Base-by-base conservation (phyloP, 2,888 invertebrate species). In the Dugesia japonica region DNA sequence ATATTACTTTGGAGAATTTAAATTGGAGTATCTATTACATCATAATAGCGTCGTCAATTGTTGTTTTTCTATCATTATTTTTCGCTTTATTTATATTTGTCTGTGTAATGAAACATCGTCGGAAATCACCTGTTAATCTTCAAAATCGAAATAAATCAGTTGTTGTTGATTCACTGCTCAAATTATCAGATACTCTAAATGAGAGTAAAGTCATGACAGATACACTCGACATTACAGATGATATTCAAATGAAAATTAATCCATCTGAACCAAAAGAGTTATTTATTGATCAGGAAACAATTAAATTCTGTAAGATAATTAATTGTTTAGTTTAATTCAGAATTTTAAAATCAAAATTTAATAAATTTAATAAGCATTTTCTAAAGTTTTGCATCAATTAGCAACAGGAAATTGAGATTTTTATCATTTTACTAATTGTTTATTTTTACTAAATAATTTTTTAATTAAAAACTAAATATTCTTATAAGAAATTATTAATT, bases 271-370 rank as follows among this genome's bases (percentile, higher is more conserved):
- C 56, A n/a, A 56, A 56, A n/a, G 23, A n/a, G 17, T 56, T 56
- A 56, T 56, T 56, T n/a, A 56, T 56, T 56, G 56, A 56, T 56
- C 56, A 56, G n/a, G 56, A 56, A 56, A 56, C 56, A 20, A 56
- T 56, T 56, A 56, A 56, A 56, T 56, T 56, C n/a, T 56, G 56
- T 56, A 56, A 56, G 56, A 4, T 56, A 31, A 31, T 31, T 31
- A 31, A 31, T 31, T 31, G 31, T 31, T 31, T n/a, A n/a, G 31
- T 31, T 31, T 31, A 7, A 31, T 7, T 31, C 13, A 31, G 13
- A 31, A 4, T 31, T 4, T 7, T 7, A 13, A 31, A 13, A 31
- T 31, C 13, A 13, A 31, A 31, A 31, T 31, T 31, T 7, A 4
- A 13, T 31, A 7, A 7, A n/a, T 31, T 31, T 31, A n/a, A n/a